Conservation (phyloP, 2,888 invertebrate genomes). For the Teleiodes luculella region DNA sequence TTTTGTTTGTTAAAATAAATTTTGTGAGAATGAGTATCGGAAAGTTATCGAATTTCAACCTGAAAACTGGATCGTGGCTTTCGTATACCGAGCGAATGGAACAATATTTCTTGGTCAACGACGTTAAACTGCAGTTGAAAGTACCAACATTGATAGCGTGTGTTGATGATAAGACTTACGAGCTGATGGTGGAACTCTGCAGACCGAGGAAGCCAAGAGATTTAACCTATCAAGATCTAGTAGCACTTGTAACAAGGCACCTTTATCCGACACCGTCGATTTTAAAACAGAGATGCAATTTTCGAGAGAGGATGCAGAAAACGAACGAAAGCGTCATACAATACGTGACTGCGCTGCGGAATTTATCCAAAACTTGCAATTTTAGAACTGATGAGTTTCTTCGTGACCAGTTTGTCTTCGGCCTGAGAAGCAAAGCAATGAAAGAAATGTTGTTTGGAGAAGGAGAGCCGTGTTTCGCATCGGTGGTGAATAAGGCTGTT, state of each 20-base stretch:
- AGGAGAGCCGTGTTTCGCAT: background rate
- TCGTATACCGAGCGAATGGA: conserved; percentile 10
- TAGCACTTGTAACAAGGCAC: conserved; percentile 4
- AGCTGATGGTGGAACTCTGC: conserved; percentile 14
- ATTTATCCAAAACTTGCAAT: conserved; percentile 8
- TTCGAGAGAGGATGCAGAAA: conserved; percentile 1
- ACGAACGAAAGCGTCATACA: background rate
- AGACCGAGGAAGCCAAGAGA: conserved; percentile 8
- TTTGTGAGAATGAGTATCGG: conserved; percentile 7
- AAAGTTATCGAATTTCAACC: conserved; percentile 1
- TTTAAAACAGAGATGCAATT: conserved; percentile 1
- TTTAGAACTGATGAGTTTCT: conserved; percentile 12
- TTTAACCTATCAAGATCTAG: background rate
- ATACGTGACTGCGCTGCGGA: conserved; percentile 4
- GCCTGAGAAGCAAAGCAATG: conserved; percentile 6
- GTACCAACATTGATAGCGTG: conserved; percentile 9
- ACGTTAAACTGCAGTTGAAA: conserved; percentile 6
- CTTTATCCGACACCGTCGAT: conserved; percentile 6
- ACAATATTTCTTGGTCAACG: conserved; percentile 14
- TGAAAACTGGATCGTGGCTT: conserved; percentile 7
- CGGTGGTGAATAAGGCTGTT: conserved; percentile 3
- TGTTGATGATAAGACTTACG: conserved; percentile 9
- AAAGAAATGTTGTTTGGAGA: conserved; percentile 8
- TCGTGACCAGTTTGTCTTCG: conserved; percentile 14
- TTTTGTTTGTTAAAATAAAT: background rate